Conservation (phyloP, 2,113 vertebrate genomes). For the Gallinago media region DNA sequence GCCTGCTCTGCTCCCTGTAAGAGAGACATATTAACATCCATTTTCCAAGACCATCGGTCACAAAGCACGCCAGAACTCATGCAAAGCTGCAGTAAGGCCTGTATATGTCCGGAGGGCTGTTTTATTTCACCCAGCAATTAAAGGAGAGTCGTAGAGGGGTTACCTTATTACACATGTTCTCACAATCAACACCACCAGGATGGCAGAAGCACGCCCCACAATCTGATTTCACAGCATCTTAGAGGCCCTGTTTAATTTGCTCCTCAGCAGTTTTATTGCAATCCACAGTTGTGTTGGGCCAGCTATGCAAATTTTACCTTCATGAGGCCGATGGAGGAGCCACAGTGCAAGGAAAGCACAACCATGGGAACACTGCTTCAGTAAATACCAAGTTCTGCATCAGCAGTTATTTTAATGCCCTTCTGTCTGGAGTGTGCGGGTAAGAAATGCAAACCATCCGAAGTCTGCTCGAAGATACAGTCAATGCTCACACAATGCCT, state of each 20-base stretch:
- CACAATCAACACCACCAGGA: not conserved
- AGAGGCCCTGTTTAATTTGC: not conserved
- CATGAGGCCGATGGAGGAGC: not conserved
- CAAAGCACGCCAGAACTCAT: not conserved
- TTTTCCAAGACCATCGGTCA: not conserved
- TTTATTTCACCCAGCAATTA: not conserved
- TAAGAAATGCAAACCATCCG: not conserved
- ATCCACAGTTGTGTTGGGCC: not conserved
- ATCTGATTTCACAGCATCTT: not conserved
- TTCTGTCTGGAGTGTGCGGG: not conserved
- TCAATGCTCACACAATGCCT: not conserved
- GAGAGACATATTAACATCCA: not conserved
- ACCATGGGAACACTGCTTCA: not conserved
- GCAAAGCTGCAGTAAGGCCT: not conserved
- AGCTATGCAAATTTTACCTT: not conserved
- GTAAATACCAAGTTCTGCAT: not conserved
- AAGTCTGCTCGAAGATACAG: not conserved
- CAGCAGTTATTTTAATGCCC: not conserved
- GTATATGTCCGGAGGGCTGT: not conserved
- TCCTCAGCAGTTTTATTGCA: not conserved
- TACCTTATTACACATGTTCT: not conserved
- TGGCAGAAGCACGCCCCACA: not conserved
- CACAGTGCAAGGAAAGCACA: not conserved
- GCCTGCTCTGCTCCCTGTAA: constrained; percentile 56
- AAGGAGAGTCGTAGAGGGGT: not conserved